Conservation (phyloP, 2,797 vertebrate genomes). For the Myotis vivesi region DNA sequence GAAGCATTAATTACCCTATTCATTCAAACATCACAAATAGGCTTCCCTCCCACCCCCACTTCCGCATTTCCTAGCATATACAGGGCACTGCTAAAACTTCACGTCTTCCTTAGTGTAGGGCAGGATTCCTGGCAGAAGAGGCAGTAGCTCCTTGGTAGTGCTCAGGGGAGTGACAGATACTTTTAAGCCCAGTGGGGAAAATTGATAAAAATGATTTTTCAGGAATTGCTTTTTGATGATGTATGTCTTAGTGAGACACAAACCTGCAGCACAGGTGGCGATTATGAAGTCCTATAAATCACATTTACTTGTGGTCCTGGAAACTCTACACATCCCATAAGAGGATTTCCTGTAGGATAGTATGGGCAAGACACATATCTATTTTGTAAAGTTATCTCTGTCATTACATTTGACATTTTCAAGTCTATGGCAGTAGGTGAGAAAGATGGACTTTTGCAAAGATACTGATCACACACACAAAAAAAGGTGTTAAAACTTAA, state of each 20-base stretch:
- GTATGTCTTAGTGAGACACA: background rate
- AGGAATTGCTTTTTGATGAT: conserved; percentile 27
- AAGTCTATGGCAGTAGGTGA: background rate
- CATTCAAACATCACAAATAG: background rate
- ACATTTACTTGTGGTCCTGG: background rate
- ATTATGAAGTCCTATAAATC: conserved; percentile 39
- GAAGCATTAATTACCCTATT: background rate
- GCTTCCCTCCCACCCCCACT: background rate
- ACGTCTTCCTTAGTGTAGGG: background rate
- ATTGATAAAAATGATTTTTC: conserved; percentile 6
- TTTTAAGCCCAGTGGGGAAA: conserved; percentile 35
- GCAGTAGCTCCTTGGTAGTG: background rate
- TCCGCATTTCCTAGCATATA: background rate
- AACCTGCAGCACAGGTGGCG: background rate
- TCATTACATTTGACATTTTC: conserved; percentile 37
- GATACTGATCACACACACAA: background rate
- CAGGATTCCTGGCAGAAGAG: conserved; percentile 31
- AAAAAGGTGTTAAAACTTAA: background rate
- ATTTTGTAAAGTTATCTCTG: background rate
- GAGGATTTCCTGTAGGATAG: background rate
- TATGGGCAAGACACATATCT: background rate
- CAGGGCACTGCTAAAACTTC: background rate
- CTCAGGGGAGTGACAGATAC: background rate
- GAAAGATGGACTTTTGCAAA: background rate
- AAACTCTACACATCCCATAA: background rate